These are phyloP conservation scores for Mayetiola destructor DNA, from an alignment of 2,888 invertebrate species.

Conservation along the genomic window DNA sequence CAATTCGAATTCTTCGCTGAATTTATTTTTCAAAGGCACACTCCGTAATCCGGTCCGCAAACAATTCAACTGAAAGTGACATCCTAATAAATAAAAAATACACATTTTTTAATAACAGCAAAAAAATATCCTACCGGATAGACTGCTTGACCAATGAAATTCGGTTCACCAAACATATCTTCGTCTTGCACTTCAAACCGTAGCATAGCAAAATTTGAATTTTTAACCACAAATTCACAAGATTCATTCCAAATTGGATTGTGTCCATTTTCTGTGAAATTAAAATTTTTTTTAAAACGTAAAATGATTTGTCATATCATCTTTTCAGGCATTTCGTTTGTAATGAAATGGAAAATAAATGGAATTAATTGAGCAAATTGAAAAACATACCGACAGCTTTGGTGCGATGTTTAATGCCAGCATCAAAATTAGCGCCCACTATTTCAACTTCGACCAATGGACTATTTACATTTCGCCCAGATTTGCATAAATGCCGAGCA, in stretches of 20 bases:
- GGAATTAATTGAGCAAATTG: background rate
- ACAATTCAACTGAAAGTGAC: slow-evolving; percentile 44
- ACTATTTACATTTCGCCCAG: slow-evolving; percentile 69
- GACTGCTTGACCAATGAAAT: slow-evolving; percentile 92
- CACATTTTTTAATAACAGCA: background rate
- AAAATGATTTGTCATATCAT: no score
- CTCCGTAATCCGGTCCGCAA: slow-evolving; percentile 79
- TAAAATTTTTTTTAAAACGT: no score
- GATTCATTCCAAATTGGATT: slow-evolving; percentile 86
- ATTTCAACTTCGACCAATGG: slow-evolving; percentile 89
- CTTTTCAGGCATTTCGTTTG: no score
- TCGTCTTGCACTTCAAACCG: slow-evolving; percentile 86
- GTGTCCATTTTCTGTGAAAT: slow-evolving; percentile 77
- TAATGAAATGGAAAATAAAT: no score
- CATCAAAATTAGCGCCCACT: slow-evolving; percentile 75
- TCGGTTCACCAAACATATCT: slow-evolving; percentile 93
- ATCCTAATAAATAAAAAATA: slow-evolving; percentile 5
- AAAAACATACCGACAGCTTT: slow-evolving; percentile 59
- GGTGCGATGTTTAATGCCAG: slow-evolving; percentile 67
- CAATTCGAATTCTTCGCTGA: slow-evolving; percentile 83
- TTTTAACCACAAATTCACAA: slow-evolving; percentile 66
- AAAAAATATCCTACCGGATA: slow-evolving; percentile 51
- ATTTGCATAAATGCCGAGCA: slow-evolving; percentile 75
- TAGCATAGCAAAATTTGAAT: slow-evolving; percentile 69
- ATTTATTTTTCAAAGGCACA: slow-evolving; percentile 76